These are phyloP conservation scores for Cryptotermes secundus DNA, from an alignment of 1,140 invertebrate genomes.

Conservation along the genomic window DNA sequence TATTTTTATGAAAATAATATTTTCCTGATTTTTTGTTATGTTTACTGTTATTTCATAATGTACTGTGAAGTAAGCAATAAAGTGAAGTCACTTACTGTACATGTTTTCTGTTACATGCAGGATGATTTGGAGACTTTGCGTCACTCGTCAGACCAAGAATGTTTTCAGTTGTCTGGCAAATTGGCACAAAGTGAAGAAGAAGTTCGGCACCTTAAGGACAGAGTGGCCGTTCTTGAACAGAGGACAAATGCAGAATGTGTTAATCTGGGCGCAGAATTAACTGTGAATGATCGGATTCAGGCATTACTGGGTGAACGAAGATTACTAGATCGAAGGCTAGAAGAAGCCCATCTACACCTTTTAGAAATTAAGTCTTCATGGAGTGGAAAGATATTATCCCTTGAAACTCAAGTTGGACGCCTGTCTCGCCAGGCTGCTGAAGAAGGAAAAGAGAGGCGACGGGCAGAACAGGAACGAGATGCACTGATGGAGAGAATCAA, in stretches of 20 bases:
- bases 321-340: slow-evolving; percentile 70
- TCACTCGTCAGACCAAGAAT: slow-evolving; percentile 62
- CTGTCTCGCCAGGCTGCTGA: slow-evolving; percentile 77
- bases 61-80: neutral
- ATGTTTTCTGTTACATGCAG: slow-evolving; percentile 47
- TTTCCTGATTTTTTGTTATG: neutral
- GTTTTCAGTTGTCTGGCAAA: slow-evolving; percentile 56
- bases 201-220: slow-evolving; percentile 61
- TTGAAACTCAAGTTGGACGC: slow-evolving; percentile 76
- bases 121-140: slow-evolving; percentile 67
- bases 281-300: slow-evolving; percentile 59
- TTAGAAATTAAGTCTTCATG: slow-evolving; percentile 86
- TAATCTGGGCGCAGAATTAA: slow-evolving; percentile 45
- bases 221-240: slow-evolving; percentile 63
- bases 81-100: neutral
- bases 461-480: slow-evolving; percentile 69
- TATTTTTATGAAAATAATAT: neutral
- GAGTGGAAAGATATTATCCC: slow-evolving; percentile 81
- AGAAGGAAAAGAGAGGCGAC: slow-evolving; percentile 72
- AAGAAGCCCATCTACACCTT: slow-evolving; percentile 80
- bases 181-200: slow-evolving; percentile 63
- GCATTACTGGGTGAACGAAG: slow-evolving; percentile 58
- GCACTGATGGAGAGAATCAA: slow-evolving; percentile 63
- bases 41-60: neutral
- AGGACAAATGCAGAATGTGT: slow-evolving; percentile 44